phyloP scores from a whole-genome alignment of 2,888 invertebrate species.

The Leucoma salicis region DNA sequence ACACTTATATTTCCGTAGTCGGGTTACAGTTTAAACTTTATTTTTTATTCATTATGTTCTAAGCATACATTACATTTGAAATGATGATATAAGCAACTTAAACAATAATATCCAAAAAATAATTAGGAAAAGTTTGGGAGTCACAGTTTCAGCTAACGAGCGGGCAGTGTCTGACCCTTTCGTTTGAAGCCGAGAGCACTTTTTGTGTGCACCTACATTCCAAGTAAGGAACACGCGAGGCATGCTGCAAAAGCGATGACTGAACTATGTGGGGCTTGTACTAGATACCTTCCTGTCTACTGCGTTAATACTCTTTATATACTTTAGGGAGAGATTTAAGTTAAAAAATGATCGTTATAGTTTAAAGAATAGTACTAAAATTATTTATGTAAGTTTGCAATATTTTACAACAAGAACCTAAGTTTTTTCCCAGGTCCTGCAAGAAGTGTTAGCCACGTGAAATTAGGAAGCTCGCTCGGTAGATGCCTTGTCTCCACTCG shows the following conservation, averaged over 20 bases:
- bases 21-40: too few species aligned
- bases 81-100: too few species aligned
- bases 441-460: too few species aligned
- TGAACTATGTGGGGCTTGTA: conserved; percentile 34
- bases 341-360: not conserved
- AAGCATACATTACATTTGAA: too few species aligned
- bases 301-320: conserved; percentile 1
- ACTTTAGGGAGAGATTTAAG: conserved; percentile 3
- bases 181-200: conserved; percentile 68
- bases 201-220: conserved; percentile 75
- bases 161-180: conserved; percentile 61
- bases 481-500: too few species aligned
- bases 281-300: conserved; percentile 24
- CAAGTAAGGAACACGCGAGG: conserved; percentile 57
- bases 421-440: too few species aligned
- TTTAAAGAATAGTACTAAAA: not conserved
- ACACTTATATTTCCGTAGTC: too few species aligned
- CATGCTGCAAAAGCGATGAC: conserved; percentile 48
- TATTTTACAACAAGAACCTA: too few species aligned
- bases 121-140: conserved; percentile 46
- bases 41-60: too few species aligned
- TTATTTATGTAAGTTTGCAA: too few species aligned
- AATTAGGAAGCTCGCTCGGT: too few species aligned
- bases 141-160: conserved; percentile 54
- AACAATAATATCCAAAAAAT: too few species aligned